Evolutionary conservation across 2,113 vertebrate genomes (phyloP).

Genomic region (Uria lomvia): DNA sequence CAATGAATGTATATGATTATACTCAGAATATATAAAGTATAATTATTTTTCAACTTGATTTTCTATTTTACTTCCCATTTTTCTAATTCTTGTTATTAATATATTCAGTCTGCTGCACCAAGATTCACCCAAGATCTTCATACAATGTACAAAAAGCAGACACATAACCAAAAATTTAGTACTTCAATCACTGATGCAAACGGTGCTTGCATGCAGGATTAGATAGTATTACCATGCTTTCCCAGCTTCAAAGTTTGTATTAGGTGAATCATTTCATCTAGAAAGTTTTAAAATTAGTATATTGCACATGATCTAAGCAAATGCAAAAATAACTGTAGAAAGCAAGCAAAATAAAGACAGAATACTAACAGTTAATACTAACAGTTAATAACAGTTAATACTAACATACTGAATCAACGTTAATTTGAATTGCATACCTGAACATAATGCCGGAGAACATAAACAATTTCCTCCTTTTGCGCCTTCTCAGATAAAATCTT

Average conservation of each 20-base stretch:
- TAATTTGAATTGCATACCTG: constrained; percentile 75
- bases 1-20: background rate
- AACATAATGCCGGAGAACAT: constrained; percentile 92
- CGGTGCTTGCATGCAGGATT: background rate
- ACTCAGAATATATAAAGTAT: background rate
- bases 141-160: background rate
- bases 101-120: background rate
- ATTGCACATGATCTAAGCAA: background rate
- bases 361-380: background rate
- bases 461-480: constrained; percentile 78
- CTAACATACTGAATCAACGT: background rate
- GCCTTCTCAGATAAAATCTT: constrained; percentile 85
- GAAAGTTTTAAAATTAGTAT: background rate
- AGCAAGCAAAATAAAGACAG: background rate
- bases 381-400: background rate
- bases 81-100: background rate
- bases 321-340: background rate
- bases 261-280: background rate
- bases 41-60: background rate
- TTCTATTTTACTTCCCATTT: background rate
- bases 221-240: background rate
- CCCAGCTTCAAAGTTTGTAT: background rate
- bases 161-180: background rate
- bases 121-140: background rate
- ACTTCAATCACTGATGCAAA: background rate